Evolutionary conservation across 2,113 vertebrate genomes (phyloP).

Genomic region (Spheniscus mendiculus): DNA sequence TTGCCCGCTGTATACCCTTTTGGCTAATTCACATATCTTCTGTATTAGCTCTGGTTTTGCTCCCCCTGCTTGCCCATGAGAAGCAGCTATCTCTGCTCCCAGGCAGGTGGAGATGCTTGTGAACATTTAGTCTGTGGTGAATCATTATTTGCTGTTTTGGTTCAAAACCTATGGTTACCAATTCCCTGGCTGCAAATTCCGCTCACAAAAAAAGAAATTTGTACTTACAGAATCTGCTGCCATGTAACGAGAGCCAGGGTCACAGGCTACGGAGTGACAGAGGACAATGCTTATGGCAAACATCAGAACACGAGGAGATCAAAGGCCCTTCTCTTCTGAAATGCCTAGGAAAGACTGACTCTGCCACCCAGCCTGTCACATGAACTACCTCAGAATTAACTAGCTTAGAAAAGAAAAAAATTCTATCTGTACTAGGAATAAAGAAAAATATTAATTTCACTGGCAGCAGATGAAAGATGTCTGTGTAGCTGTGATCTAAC

Average conservation of each 20-base stretch:
- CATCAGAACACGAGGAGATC: conserved; percentile 24
- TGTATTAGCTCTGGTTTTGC: not conserved
- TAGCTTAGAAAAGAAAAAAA: conserved; percentile 25
- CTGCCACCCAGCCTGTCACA: conserved; percentile 42
- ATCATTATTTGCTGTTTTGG: not conserved
- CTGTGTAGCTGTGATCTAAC: conserved; percentile 69
- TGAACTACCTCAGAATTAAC: conserved; percentile 63
- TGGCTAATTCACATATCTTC: not conserved
- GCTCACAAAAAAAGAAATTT: not conserved
- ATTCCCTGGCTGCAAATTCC: not conserved
- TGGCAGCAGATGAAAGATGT: conserved; percentile 73
- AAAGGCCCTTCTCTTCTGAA: conserved; percentile 21
- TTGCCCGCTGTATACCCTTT: not conserved
- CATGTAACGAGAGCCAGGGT: not conserved
- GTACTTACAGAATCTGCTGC: not conserved
- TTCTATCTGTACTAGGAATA: conserved; percentile 62
- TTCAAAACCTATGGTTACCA: not conserved
- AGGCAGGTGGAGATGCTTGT: not conserved
- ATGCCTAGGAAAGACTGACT: conserved; percentile 10
- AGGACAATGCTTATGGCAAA: conserved; percentile 6
- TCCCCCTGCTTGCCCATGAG: not conserved
- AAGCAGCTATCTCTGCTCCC: not conserved
- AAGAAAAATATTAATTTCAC: conserved; percentile 75
- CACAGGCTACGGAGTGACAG: not conserved
- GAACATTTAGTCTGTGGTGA: not conserved